Conservation (phyloP, 2,113 vertebrate species). For the Sturnira hondurensis region DNA sequence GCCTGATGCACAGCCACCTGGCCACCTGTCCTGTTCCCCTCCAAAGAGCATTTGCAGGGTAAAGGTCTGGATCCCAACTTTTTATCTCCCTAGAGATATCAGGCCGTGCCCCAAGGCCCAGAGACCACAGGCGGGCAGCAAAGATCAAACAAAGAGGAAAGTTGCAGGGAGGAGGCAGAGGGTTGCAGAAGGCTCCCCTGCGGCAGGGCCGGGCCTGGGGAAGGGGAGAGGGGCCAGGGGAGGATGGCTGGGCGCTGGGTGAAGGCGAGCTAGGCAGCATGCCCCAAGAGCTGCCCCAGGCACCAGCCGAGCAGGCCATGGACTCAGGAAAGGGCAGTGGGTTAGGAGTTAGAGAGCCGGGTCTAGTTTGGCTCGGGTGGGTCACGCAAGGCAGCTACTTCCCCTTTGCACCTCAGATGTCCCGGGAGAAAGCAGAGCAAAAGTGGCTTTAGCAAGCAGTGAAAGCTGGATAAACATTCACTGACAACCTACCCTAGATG, state of each 20-base stretch:
- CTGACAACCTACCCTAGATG: neutral
- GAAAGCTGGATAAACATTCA: neutral
- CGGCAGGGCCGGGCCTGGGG: neutral
- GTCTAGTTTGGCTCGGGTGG: neutral
- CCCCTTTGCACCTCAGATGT: neutral
- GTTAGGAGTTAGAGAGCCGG: neutral
- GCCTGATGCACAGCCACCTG: neutral
- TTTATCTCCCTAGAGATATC: neutral
- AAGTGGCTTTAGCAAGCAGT: neutral
- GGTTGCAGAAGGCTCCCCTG: neutral
- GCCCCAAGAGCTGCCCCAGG: neutral
- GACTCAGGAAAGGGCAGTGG: neutral
- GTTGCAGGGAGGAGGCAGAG: too few relatives aligned
- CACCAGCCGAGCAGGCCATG: neutral
- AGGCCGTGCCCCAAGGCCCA: neutral
- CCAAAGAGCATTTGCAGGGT: neutral
- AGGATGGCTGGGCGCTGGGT: rapidly evolving
- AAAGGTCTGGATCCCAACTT: neutral
- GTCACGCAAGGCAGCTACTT: neutral
- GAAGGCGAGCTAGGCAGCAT: neutral
- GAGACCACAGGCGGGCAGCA: neutral
- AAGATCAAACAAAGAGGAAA: neutral
- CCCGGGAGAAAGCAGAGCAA: neutral
- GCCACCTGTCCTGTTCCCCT: neutral
- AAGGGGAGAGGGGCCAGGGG: rapidly evolving